Conservation (phyloP, 2,113 vertebrate genomes). For the Phalacrocorax brasilianus region DNA sequence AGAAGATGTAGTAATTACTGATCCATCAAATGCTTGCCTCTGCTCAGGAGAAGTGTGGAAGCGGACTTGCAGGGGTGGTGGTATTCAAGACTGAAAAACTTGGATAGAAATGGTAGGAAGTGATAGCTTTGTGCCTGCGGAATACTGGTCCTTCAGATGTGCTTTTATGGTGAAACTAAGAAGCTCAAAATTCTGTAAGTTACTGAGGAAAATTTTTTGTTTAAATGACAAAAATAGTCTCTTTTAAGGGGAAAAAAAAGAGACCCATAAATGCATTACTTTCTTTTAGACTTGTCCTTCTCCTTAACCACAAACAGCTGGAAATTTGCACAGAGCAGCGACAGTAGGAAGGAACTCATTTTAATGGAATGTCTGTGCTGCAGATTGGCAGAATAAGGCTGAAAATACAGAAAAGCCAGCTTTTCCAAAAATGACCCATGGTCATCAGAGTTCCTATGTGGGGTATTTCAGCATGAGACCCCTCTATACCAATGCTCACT, state of each 20-base stretch:
- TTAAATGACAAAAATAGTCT: background rate
- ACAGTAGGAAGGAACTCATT: slow-evolving; percentile 46
- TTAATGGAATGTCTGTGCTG: slow-evolving; percentile 43
- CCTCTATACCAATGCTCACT: rapidly evolving
- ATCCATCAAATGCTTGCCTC: background rate
- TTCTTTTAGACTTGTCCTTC: background rate
- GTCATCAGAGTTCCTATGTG: background rate
- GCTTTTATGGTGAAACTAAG: background rate
- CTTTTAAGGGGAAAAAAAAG: background rate
- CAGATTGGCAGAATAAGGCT: background rate
- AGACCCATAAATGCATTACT: background rate
- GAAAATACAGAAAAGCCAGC: background rate
- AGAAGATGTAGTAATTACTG: background rate
- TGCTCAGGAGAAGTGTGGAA: slow-evolving; percentile 4
- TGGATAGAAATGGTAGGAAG: slow-evolving; percentile 4
- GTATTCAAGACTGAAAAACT: background rate
- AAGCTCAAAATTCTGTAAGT: background rate
- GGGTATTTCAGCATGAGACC: background rate
- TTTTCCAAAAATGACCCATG: background rate
- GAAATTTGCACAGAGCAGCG: slow-evolving; percentile 31
- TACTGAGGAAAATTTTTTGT: background rate
- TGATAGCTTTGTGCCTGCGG: slow-evolving; percentile 13
- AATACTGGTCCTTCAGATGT: background rate
- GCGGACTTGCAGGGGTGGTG: background rate
- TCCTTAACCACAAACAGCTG: slow-evolving; percentile 43